Evolutionary conservation across 1,140 invertebrate species (phyloP).

Genomic region (Panulirus ornatus): DNA sequence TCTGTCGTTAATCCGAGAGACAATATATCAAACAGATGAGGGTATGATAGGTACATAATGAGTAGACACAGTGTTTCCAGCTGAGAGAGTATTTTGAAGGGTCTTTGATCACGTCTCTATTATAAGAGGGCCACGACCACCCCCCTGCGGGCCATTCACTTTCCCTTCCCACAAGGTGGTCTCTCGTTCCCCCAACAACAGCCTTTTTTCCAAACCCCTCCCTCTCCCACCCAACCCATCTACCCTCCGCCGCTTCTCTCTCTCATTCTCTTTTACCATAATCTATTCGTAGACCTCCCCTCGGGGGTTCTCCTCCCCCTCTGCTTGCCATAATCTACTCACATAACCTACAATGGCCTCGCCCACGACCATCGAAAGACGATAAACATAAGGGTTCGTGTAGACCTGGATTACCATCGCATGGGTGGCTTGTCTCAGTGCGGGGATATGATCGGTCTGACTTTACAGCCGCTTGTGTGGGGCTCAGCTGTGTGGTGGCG

Average conservation of each 20-base stretch:
- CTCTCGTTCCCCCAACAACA: neutral
- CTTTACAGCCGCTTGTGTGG: conserved; percentile 39
- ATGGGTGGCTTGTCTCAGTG: conserved; percentile 25
- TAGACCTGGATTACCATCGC: conserved; percentile 20
- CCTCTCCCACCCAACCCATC: neutral
- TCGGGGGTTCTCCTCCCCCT: neutral
- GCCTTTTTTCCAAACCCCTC: neutral
- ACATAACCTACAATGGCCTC: conserved; percentile 8
- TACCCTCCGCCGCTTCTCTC: conserved; percentile 2
- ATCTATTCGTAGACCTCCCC: neutral
- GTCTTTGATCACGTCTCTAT: neutral
- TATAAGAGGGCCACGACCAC: too few species aligned
- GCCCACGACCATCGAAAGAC: conserved; percentile 33
- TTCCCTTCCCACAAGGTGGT: neutral
- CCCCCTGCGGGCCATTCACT: neutral
- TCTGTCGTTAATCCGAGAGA: too few species aligned
- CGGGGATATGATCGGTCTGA: conserved; percentile 39
- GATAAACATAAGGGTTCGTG: conserved; percentile 32
- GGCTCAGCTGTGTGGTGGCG: too few species aligned
- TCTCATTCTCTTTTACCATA: neutral
- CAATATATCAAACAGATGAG: too few species aligned
- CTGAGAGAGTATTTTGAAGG: neutral
- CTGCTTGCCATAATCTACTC: conserved; percentile 4
- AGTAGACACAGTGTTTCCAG: neutral
- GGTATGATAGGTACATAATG: neutral